Conservation (phyloP, 2,888 invertebrate genomes). For the Sialis lutaria region DNA sequence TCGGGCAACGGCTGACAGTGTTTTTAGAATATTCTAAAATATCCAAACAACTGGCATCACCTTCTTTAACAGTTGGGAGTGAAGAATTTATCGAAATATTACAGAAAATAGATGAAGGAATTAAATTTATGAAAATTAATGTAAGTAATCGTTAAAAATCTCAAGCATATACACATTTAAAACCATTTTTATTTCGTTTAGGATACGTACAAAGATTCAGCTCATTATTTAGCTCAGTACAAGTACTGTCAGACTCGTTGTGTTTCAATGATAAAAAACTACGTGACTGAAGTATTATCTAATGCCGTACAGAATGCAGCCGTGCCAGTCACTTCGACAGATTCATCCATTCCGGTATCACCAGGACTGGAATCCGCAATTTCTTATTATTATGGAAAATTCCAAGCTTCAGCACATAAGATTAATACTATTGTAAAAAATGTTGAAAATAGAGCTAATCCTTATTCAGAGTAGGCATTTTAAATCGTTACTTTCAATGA, state of each 20-base stretch:
- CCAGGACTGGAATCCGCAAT: conserved; percentile 45
- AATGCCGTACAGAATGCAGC: conserved; percentile 63
- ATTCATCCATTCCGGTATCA: conserved; percentile 12
- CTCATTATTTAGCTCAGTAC: conserved; percentile 65
- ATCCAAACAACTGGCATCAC: conserved; percentile 61
- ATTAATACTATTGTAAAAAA: conserved; percentile 65
- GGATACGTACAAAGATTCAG: conserved; percentile 73
- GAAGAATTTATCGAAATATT: conserved; percentile 69
- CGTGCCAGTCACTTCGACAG: conserved; percentile 20
- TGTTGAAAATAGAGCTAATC: conserved; percentile 59
- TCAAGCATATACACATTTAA: conserved; percentile 1
- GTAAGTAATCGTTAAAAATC: conserved; percentile 30
- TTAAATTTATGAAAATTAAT: conserved; percentile 67
- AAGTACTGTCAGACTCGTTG: conserved; percentile 70
- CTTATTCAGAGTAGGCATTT: conserved; percentile 49
- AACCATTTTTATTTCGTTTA: conserved; percentile 20
- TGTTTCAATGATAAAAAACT: conserved; percentile 59
- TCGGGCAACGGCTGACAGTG: not conserved
- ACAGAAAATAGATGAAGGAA: conserved; percentile 70
- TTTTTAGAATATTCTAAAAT: conserved; percentile 27
- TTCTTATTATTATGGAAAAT: conserved; percentile 86
- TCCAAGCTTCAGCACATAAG: conserved; percentile 80
- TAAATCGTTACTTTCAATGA: not conserved
- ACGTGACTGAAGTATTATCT: conserved; percentile 57
- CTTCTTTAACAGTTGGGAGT: conserved; percentile 66